phyloP scores from a whole-genome alignment of 2,113 vertebrate species.

The Elaphurus davidianus region DNA sequence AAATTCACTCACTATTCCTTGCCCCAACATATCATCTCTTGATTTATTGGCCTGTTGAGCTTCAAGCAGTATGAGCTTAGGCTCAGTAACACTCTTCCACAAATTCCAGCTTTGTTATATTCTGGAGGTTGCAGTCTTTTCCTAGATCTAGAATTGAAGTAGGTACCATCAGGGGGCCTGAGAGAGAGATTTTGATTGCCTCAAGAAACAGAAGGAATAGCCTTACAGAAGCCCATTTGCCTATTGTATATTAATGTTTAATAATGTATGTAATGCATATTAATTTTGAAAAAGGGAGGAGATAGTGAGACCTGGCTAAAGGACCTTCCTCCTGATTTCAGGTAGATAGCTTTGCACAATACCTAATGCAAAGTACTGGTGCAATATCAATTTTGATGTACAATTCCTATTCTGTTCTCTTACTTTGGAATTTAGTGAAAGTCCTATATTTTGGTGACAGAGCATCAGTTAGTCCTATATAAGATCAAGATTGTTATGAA shows the following conservation, averaged over 20 bases:
- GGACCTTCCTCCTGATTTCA: background rate
- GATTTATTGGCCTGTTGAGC: background rate
- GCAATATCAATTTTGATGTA: background rate
- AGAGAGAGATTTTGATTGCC: background rate
- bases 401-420: background rate
- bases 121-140: background rate
- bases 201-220: background rate
- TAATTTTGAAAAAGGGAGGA: background rate
- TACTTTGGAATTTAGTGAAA: background rate
- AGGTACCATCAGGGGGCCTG: background rate
- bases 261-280: background rate
- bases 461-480: background rate
- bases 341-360: background rate
- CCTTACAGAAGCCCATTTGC: background rate
- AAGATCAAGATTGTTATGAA: background rate
- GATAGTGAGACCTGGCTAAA: background rate
- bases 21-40: background rate
- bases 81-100: background rate
- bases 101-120: background rate
- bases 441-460: background rate
- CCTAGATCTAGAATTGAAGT: background rate
- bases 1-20: background rate
- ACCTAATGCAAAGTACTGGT: background rate
- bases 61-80: background rate
- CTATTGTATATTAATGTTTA: background rate